Evolutionary conservation across 2,888 invertebrate genomes (phyloP).

Genomic region (Chalcosyrphus nemorum): DNA sequence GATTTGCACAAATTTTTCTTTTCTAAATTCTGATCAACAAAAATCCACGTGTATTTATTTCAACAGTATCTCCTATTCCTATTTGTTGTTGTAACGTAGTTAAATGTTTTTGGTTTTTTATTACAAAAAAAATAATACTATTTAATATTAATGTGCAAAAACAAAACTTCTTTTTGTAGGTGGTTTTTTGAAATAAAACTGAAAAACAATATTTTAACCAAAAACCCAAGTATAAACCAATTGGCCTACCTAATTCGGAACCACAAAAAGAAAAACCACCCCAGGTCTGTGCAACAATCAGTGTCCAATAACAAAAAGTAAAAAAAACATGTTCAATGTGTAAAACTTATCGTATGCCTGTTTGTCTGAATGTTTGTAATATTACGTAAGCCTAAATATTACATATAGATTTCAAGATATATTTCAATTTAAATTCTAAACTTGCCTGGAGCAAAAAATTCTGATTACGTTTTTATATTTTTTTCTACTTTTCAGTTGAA

Average conservation of each 20-base stretch:
- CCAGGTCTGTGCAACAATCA: constrained; percentile 9
- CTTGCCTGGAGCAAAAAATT: too few species aligned
- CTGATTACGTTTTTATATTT: too few species aligned
- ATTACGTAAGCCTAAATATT: background rate
- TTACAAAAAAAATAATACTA: background rate
- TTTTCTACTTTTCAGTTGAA: background rate
- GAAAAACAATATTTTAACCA: background rate
- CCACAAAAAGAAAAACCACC: background rate
- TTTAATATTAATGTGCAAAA: background rate
- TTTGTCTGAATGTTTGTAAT: constrained; percentile 9
- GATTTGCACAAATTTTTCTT: too few species aligned
- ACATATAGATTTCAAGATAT: too few species aligned
- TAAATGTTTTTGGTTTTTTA: background rate
- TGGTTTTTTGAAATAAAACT: constrained; percentile 3
- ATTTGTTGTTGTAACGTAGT: background rate
- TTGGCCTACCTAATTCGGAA: background rate
- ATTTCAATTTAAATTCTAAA: too few species aligned
- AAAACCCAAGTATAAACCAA: background rate
- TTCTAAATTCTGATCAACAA: too few species aligned
- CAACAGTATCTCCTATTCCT: too few species aligned
- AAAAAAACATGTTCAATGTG: background rate
- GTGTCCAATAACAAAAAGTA: background rate
- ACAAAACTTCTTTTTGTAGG: background rate
- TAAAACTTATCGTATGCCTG: constrained; percentile 2
- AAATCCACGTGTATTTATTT: too few species aligned